Evolutionary conservation across 1,140 invertebrate species (phyloP), one percentile per base, ranked within the genome.

Genomic region (Sycophaga agraensis): DNA sequence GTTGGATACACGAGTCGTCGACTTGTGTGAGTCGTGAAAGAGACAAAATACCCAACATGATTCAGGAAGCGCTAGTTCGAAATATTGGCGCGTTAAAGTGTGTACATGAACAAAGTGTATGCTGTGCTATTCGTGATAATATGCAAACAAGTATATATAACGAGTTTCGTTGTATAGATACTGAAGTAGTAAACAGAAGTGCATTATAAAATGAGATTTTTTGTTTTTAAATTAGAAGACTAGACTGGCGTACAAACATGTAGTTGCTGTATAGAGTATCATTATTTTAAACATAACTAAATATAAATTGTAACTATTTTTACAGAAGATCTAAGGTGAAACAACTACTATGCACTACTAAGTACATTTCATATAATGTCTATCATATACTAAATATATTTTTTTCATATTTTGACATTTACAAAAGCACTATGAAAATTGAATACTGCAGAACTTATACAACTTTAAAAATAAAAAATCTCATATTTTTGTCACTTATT

Each of bases 391-490:
- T 14, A 28, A 12, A 49, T 49, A 49, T 45, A 28, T 58, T 39
- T 48, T 39, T 17, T 31, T 40, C 31, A 8, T 37, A 11, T 4
- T 17, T 16, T 2, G n/a, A 49, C 22, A 39, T 49, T 24, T 37
- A 35, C 16, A 14, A 24, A 31, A 24, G 16, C 12, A 35, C 22
- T 35, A 49, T 19, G 16, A 16, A 59, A 48, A 28, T 39, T 39
- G n/a, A n/a, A n/a, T 21, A 49, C 35, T 49, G 35, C 40, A 37
- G 8, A n/a, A 26, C 7, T 57, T 22, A n/a, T 31, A 21, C 0
- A 46, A 22, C 22, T 60, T 53, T 22, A 35, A 45, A 51, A 43
- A 53, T 60, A 60, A 60, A 37, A 53, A 60, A 60, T 60, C 58
- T 60, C 58, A 24, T 43, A n/a, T 24, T 28, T 34, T 42, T 37